phyloP scores from a whole-genome alignment of 2,888 invertebrate genomes.

The Drosophila falleni region DNA sequence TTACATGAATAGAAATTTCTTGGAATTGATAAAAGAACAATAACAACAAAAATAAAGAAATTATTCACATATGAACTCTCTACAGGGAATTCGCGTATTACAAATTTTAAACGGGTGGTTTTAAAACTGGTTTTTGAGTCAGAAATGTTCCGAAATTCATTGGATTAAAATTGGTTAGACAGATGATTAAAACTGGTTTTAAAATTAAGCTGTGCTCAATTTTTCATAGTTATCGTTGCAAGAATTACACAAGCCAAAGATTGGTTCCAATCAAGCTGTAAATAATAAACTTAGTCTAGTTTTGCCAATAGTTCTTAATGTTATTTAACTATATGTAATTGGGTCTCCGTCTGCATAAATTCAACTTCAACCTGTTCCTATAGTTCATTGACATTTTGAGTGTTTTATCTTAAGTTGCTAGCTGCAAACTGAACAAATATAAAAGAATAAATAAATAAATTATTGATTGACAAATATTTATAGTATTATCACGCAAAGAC shows the following conservation, averaged over 20 bases:
- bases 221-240: constrained; percentile 43
- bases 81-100: constrained; percentile 16
- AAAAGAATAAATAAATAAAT: constrained; percentile 23
- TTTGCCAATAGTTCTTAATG: constrained; percentile 41
- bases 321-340: constrained; percentile 63
- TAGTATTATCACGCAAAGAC: not conserved
- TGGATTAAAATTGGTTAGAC: constrained; percentile 26
- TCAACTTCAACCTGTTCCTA: constrained; percentile 26
- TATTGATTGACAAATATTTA: constrained; percentile 5
- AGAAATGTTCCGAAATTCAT: constrained; percentile 25
- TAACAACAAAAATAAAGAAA: constrained; percentile 19
- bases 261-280: constrained; percentile 51
- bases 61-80: constrained; percentile 21
- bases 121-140: constrained; percentile 31
- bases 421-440: constrained; percentile 5
- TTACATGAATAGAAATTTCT: constrained; percentile 26
- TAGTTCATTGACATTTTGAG: constrained; percentile 62
- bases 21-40: constrained; percentile 33
- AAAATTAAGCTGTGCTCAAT: constrained; percentile 53
- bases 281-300: constrained; percentile 36
- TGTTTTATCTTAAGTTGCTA: constrained; percentile 10
- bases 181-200: constrained; percentile 57
- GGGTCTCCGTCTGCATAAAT: constrained; percentile 64
- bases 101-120: constrained; percentile 17
- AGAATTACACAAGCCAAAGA: constrained; percentile 50